These are phyloP conservation scores for Triops longicaudatus DNA, from an alignment of 1,140 invertebrate species.

Conservation along the genomic window DNA sequence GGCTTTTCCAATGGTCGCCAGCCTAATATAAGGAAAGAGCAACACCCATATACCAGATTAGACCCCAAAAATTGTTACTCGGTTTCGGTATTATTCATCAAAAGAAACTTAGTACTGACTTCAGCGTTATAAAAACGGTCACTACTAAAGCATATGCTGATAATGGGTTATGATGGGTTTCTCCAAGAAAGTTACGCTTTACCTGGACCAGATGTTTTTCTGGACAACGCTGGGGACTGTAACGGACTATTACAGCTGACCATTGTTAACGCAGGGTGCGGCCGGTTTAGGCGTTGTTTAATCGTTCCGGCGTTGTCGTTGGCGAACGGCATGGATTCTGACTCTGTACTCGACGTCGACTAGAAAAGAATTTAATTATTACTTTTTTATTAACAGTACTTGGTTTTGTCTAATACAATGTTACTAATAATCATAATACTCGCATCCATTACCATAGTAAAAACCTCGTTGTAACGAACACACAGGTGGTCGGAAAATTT, in stretches of 20 bases:
- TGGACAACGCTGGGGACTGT: slow-evolving; percentile 2
- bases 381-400: background rate
- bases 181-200: background rate
- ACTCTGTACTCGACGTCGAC: slow-evolving; percentile 91
- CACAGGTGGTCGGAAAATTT: no score
- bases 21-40: slow-evolving; percentile 12
- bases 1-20: slow-evolving; percentile 17
- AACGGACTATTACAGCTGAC: background rate
- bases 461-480: no score
- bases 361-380: slow-evolving; percentile 37
- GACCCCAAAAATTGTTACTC: background rate
- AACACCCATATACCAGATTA: background rate
- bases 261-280: slow-evolving; percentile 29
- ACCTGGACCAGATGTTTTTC: background rate
- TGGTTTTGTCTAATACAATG: no score
- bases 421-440: no score
- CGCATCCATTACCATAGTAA: no score
- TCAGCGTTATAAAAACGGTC: background rate
- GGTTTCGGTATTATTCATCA: background rate
- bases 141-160: background rate
- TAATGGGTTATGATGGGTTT: background rate
- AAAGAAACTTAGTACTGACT: background rate
- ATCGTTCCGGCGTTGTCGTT: slow-evolving; percentile 98
- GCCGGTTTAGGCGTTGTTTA: slow-evolving; percentile 54
- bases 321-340: slow-evolving; percentile 93